Base-by-base conservation (phyloP, 2,888 invertebrate genomes). In the Perithous albicinctus region DNA sequence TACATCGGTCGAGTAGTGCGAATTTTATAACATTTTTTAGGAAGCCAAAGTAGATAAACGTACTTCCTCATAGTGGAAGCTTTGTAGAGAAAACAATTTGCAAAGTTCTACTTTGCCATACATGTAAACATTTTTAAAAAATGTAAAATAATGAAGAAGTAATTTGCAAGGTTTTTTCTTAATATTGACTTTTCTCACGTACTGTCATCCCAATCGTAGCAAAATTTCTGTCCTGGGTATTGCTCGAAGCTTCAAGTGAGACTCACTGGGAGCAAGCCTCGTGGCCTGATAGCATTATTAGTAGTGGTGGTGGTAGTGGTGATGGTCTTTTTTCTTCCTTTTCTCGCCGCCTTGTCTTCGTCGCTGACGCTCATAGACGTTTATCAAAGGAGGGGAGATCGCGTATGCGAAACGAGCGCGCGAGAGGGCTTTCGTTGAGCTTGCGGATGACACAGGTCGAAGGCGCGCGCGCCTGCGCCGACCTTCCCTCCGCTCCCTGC, bases 391-490 rank as follows among this genome's bases (percentile, higher is more conserved):
- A 66, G 66, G 66, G 10, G 66, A n/a, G 32, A 32, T 46, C 15
- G 20, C 51, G 64, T 51, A 75, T 48, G 70, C 72, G 75, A 59
- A 35, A n/a, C 48, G 51, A 7, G 35, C 23, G 38, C 38, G 59
- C n/a, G n/a, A n/a, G n/a, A n/a, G n/a, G 79, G 78, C 82, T 76
- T 82, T 76, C 82, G 82, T 72, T 61, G 72, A 73, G 82, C 82
- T 82, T 78, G 78, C 75, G 78, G 82, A 82, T 78, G 82, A 82
- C 75, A 82, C 72, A 8, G 46, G 75, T 63, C 66, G 75, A 51
- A 48, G 56, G 54, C 51, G 56, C 18, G 56, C 18, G 51, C 70
- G 46, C 46, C n/a, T 8, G 75, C 82, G 82, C 82, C 43, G 78
- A 78, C 59, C 48, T 78, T 73, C 46, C 66, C 75, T 66, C 46